Percentiles rank a stretch among this genome's conserved stretches.
Conservation (phyloP, 2,888 invertebrate genomes). For the Tanypteryx hageni region DNA sequence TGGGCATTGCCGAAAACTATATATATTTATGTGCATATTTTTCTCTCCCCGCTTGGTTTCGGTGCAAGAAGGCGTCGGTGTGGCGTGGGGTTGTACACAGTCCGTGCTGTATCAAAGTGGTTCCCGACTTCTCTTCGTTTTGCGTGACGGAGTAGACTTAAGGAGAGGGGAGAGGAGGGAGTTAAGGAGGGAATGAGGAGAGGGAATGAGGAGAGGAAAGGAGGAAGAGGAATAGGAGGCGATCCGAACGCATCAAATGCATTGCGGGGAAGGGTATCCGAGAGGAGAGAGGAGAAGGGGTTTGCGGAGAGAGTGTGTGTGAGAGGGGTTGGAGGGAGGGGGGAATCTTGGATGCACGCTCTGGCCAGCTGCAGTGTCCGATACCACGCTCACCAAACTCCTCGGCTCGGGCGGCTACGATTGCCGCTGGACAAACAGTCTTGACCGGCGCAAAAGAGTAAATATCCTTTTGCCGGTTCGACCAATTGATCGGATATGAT, state of each 20-base stretch:
- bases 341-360: constrained; percentile 6
- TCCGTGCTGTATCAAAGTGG: constrained; percentile 43
- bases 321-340: not conserved
- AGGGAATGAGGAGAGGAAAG: too few species aligned
- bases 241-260: constrained; percentile 58
- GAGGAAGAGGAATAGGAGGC: not conserved
- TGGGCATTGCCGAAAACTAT: not conserved
- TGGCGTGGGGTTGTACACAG: constrained; percentile 5
- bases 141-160: constrained; percentile 42
- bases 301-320: not conserved
- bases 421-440: constrained; percentile 47
- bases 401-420: constrained; percentile 49
- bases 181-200: too few species aligned
- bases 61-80: not conserved
- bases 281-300: not conserved
- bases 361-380: constrained; percentile 35
- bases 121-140: constrained; percentile 5
- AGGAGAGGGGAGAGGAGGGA: not conserved
- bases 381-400: not conserved
- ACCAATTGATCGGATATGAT: too few species aligned
- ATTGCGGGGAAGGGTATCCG: not conserved
- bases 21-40: constrained; percentile 7
- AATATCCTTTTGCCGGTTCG: not conserved
- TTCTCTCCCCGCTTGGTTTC: not conserved
- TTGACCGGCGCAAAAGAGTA: constrained; percentile 1